Evolutionary conservation across 2,797 vertebrate species (phyloP).

Genomic region (Leptatherina wallacei): DNA sequence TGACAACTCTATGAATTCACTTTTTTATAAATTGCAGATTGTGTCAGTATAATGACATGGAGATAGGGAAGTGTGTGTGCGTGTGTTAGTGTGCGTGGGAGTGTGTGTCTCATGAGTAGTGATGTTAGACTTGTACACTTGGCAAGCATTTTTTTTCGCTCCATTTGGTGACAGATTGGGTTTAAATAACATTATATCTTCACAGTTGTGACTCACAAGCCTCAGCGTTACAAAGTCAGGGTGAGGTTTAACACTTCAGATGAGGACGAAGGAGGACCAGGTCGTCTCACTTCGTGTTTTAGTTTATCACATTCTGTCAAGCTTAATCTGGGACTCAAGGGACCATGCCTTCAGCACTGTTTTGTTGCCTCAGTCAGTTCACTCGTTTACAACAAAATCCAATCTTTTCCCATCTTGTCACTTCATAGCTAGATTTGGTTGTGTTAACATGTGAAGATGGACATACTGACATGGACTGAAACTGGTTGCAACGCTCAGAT

Average conservation of each 20-base stretch:
- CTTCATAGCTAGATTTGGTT: conserved; percentile 25
- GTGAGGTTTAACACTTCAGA: conserved; percentile 76
- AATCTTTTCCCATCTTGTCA: conserved; percentile 10
- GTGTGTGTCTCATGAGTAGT: conserved; percentile 53
- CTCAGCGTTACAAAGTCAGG: conserved; percentile 69
- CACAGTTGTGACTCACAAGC: conserved; percentile 81
- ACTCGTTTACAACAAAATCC: conserved; percentile 10
- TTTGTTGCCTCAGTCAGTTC: conserved; percentile 35
- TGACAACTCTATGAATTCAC: conserved; percentile 59
- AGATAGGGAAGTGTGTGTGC: conserved; percentile 47
- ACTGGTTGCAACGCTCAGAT: conserved; percentile 17
- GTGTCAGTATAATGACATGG: conserved; percentile 69
- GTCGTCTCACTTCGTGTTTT: conserved; percentile 66
- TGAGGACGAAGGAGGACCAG: conserved; percentile 67
- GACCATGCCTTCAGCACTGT: conserved; percentile 44
- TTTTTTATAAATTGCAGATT: conserved; percentile 72
- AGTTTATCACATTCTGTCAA: conserved; percentile 63
- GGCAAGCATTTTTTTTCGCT: conserved; percentile 72
- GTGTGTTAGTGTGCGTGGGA: conserved; percentile 31
- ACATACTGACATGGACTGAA: conserved; percentile 40
- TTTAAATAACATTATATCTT: conserved; percentile 80
- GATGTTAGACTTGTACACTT: conserved; percentile 75
- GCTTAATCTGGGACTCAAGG: conserved; percentile 55
- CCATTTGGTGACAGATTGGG: conserved; percentile 81
- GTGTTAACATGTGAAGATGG: conserved; percentile 31